These are phyloP conservation scores for Onthophagus sagittarius DNA, from an alignment of 2,888 invertebrate species.

Conservation along the genomic window DNA sequence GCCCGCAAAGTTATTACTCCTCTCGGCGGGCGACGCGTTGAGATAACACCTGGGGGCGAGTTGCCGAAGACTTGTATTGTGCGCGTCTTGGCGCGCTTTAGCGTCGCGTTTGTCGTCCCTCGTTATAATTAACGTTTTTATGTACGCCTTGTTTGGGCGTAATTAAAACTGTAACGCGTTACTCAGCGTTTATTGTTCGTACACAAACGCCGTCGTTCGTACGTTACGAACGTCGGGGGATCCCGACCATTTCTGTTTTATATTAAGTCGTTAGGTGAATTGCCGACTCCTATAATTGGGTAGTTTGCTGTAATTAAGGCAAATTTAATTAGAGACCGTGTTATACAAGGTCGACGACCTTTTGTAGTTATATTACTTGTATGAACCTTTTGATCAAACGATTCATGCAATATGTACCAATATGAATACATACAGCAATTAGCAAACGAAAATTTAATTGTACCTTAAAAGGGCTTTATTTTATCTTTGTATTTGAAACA, in stretches of 20 bases:
- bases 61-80: background rate
- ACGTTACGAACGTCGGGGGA: background rate
- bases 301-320: background rate
- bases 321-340: background rate
- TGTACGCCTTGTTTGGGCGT: conserved; percentile 7
- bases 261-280: background rate
- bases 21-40: background rate
- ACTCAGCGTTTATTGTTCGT: conserved; percentile 11
- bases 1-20: background rate
- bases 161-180: conserved; percentile 12
- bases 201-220: background rate
- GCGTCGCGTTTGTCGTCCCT: background rate
- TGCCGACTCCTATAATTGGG: background rate
- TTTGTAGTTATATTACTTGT: background rate
- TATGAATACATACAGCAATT: too few species aligned
- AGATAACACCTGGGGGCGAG: background rate
- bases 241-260: background rate
- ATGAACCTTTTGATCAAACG: background rate
- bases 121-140: conserved; percentile 12
- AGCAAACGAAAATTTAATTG: too few species aligned
- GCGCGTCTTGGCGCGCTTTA: background rate
- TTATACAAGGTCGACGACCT: background rate
- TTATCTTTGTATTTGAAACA: too few species aligned
- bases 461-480: too few species aligned
- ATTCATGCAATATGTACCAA: too few species aligned